Conservation (phyloP, 1,140 invertebrate genomes). For the Drosophila kurseongensis region DNA sequence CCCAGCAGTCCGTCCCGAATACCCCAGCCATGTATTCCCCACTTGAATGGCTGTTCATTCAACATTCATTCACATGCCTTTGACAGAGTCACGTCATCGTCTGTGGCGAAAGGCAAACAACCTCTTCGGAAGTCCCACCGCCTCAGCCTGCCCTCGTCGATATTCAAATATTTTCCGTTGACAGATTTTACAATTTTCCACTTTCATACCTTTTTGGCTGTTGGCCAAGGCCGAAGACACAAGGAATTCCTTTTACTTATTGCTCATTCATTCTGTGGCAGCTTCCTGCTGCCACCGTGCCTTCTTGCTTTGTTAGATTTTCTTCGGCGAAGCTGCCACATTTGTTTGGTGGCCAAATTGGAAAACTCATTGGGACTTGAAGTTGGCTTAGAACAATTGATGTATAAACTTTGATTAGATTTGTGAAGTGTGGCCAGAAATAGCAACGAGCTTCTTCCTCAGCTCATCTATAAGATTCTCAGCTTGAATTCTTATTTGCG, state of each 20-base stretch:
- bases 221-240: conserved; percentile 33
- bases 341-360: conserved; percentile 3
- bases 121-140: neutral
- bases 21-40: conserved; percentile 32
- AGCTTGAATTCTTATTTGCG: conserved; percentile 8
- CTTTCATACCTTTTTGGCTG: conserved; percentile 67
- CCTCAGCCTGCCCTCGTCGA: conserved; percentile 34
- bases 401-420: conserved; percentile 73
- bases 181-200: conserved; percentile 75
- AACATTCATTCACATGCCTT: conserved; percentile 65
- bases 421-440: conserved; percentile 41
- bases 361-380: conserved; percentile 6
- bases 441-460: conserved; percentile 8
- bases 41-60: conserved; percentile 69
- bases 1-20: neutral
- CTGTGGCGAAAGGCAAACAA: conserved; percentile 23
- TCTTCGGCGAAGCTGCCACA: conserved; percentile 1
- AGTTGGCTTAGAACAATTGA: conserved; percentile 59
- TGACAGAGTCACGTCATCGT: conserved; percentile 25
- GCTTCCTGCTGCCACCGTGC: conserved; percentile 21
- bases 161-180: conserved; percentile 76
- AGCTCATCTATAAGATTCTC: neutral
- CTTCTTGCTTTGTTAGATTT: conserved; percentile 6
- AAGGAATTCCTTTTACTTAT: conserved; percentile 61
- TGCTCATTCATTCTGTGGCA: conserved; percentile 60